Base-by-base conservation (phyloP, 1,140 invertebrate genomes). In the Tetramorium simillimum region DNA sequence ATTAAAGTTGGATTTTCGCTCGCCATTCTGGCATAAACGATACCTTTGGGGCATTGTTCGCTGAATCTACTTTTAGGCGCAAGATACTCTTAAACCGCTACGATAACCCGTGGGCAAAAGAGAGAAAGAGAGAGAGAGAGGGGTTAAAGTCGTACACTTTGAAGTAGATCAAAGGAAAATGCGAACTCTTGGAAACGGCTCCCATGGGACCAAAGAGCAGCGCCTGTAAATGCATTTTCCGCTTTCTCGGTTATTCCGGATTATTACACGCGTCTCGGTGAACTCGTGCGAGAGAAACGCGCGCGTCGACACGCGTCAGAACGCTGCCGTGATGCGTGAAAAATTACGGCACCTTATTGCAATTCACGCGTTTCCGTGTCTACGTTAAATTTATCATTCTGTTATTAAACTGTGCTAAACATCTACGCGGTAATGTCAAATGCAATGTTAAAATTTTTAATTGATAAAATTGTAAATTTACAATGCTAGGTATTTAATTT, bases 121-220 rank as follows among this genome's bases (percentile, higher is more conserved):
- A 65, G 62, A 63, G 28, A 21, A 56, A 33, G 40, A 21, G n/a
- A 24, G 77, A 9, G 2, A 43, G 65, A 7, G 40, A 18, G 9
- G n/a, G 33, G 14, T 21, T 53, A 81, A 70, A 81, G 77, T 46
- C 46, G 80, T 49, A 43, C 49, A 84, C 70, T 87, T 87, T 87
- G 76, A 87, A 62, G 63, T 73, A 87, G 69, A 84, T 82, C 78
- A 84, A 85, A 85, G 82, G 86, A 84, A 87, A 87, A 85, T 62
- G 86, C 53, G 86, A 87, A 87, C 86, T 87, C 80, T 85, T 82
- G 82, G 70, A 75, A 75, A 84, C 51, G 72, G 72, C 49, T 53
- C 86, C 51, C 70, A 67, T 75, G 82, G 82, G 85, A 58, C 78
- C 80, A 86, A 85, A 87, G 86, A 75, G 67, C 86, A 87, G 81